Evolutionary conservation across 37 sponge, comb jelly and placozoan species (phyloP), one percentile per base, ranked within the genome.

Genomic region (Petrosia ficiformis): DNA sequence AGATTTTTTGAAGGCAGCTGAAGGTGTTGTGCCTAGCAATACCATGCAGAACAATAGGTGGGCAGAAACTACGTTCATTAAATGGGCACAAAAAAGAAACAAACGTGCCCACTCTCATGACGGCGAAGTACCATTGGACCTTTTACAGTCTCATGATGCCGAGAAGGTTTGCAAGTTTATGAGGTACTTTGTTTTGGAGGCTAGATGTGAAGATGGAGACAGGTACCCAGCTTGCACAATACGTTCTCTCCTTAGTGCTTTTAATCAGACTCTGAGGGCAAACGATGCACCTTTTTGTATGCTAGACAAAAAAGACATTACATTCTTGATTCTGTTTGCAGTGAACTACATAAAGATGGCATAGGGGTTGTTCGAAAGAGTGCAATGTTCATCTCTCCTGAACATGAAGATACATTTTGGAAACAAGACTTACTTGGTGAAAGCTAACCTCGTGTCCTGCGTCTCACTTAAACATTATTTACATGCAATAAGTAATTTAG

Each of bases 351-450:
- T 80, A 40, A 48, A 6, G 72, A 80, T 60, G 71, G 80, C 31
- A 25, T 80, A 39, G 80, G 80, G 8, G 59, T 44, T 22, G 61
- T 10, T 21, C 70, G 71, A 64, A 70, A 80, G 28, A 56, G 59
- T 80, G 71, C 71, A 32, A 35, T 33, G 42, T 61, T 70, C 5
- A 78, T 78, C 16, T 21, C 38, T 37, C 39, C 60, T 39, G 80
- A 79, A 43, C 59, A 79, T 70, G 80, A 79, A 61, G 30, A 56
- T 1, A 1, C 59, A 4, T 70, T 70, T 24, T 70, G 72, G 80
- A 72, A 80, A 42, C 70, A 31, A 36, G 5, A 44, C 44, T 24
- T 70, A 16, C 72, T 80, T 19, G 80, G 71, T n/a, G n/a, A n/a
- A n/a, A n/a, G n/a, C n/a, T n/a, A n/a, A n/a, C n/a, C n/a, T n/a